phyloP scores from a whole-genome alignment of 2,888 invertebrate species.

The Yponomeuta plumbellus region DNA sequence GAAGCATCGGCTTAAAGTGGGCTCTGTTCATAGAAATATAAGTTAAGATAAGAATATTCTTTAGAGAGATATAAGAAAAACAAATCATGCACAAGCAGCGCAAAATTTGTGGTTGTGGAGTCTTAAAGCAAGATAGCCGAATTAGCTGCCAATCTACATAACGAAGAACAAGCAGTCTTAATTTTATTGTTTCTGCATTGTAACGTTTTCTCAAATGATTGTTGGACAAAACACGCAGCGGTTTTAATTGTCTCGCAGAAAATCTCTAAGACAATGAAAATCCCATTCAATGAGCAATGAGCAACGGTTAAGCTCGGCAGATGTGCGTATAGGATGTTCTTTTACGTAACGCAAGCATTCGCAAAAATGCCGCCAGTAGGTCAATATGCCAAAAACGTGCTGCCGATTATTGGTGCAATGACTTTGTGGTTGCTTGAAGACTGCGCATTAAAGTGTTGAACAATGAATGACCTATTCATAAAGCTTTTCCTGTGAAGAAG shows the following conservation, averaged over 20 bases:
- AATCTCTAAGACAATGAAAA: not conserved
- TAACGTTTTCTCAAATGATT: too few relatives aligned
- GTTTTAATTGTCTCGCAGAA: not conserved
- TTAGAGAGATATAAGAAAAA: too few relatives aligned
- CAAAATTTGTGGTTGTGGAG: too few relatives aligned
- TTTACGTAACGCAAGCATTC: not conserved
- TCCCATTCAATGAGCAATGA: not conserved
- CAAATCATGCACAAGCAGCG: too few relatives aligned
- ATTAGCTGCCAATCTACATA: too few relatives aligned
- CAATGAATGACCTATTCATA: not conserved
- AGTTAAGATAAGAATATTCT: too few relatives aligned
- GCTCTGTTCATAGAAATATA: too few relatives aligned
- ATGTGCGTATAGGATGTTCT: not conserved
- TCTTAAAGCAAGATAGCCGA: too few relatives aligned
- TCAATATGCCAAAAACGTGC: not conserved
- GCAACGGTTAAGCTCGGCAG: not conserved
- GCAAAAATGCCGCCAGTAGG: not conserved
- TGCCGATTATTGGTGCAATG: not conserved
- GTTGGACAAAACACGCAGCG: not conserved
- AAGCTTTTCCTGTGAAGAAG: not conserved
- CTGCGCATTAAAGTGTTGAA: not conserved
- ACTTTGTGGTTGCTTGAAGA: not conserved
- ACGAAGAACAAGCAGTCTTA: too few relatives aligned
- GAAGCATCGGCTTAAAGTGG: too few relatives aligned
- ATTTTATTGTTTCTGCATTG: too few relatives aligned